Evolutionary conservation across 2,797 vertebrate species (phyloP), one percentile per base, ranked within the genome.

Genomic region (Macropodus opercularis): DNA sequence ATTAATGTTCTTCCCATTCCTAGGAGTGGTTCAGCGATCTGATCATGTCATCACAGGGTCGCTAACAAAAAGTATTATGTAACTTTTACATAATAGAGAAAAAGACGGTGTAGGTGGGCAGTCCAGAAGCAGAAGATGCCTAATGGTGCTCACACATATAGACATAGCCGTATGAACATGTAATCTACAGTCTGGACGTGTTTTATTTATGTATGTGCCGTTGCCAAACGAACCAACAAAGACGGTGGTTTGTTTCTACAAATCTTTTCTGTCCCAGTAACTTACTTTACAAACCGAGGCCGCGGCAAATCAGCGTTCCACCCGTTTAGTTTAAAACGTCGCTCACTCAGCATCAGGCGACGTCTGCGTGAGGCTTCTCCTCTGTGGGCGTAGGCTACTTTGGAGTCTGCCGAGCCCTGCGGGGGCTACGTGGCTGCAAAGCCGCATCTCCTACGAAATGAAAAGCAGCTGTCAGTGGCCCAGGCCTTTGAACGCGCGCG

Each of bases 1-100:
- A 78, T 75, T 79, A 68, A 78, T 75, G 51, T 36, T 40, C 32
- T 60, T 57, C 44, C 32, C 19, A 14, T 41, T 62, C 47, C 31
- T 38, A 9, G 18, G 47, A 69, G 31, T 19, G 56, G 50, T 47
- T 77, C 32, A 58, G 15, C 56, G 68, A 77, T 71, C 40, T 66
- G 31, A 12, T 52, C 19, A 38, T 52, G 50, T 52, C 72, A 68
- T 70, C 54, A 63, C 18, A 42, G 38, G 54, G 23, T 54, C 34
- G 66, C 63, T 54, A 61, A 68, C 11, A 72, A 63, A 57, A 14
- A 6, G 10, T n/a, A 39, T 2, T 26, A 27, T 26, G 24, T 24
- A 15, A 32, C 26, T 49, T 57, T 39, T 22, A 44, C 7, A 46
- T 5, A 26, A 13, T 3, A 46, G 1, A n/a, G 3, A 22, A 39